Evolutionary conservation across 2,113 vertebrate species (phyloP), one percentile per base, ranked within the genome.

Genomic region (Heptranchias perlo): DNA sequence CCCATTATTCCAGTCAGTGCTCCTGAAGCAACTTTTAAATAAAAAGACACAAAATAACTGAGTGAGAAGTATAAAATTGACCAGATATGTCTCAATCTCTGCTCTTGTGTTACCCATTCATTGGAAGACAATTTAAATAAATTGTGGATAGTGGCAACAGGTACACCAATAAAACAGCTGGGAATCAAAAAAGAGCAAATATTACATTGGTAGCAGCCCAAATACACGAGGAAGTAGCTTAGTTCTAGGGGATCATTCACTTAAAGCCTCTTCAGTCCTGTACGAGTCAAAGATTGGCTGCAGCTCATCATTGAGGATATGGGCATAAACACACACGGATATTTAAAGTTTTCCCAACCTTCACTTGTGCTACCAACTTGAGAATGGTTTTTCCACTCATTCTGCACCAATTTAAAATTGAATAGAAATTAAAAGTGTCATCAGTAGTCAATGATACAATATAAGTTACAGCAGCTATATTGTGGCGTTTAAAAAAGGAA

Each of bases 1-100:
- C 98, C 99, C 99, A 99, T 99, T 94, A 99, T 35, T 0, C 97
- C 98, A 92, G 98, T 97, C 96, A 99, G 97, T 44, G 98, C 97
- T 96, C 99, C 99, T 67, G 99, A 99, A 18, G 99, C 98, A 96
- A 97, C 99, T 99, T 96, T 78, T 96, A 47, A 96, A 52, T 96
- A 96, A 97, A 96, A 96, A 96, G 92, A 94, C 58, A 96, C 25
- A 64, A 73, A 65, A 65, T 4, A 28, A 58, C 35, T 94, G 6
- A 64, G 91, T 28, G 31, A 31, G 4, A 35, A 58, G 28, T 91
- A 21, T 18, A 82, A 82, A 82, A 82, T 23, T 49, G 49, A 52
- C 1, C 5, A 3, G 21, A 49, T 87, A 52, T 52, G 47, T 87
- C 44, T 21, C 78, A 84, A 44, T 6, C 78, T 84, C 39, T 39